A percentile compares a stretch with the other conserved stretches of the same genome.
Evolutionary conservation across 1,140 invertebrate species (phyloP).

Genomic region (Phocides pigmalion): DNA sequence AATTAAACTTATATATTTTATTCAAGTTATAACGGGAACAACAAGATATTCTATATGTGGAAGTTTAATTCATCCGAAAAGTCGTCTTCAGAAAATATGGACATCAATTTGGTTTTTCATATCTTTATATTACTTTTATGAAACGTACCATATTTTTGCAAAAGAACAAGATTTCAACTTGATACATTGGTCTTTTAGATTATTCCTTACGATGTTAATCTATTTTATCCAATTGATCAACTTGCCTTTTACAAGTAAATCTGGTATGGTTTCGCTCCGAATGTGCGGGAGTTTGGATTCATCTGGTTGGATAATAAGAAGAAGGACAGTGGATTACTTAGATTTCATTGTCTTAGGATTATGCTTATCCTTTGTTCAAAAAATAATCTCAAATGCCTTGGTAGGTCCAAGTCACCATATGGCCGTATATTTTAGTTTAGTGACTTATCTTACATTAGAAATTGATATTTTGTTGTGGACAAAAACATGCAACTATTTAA

Average conservation of each 20-base stretch:
- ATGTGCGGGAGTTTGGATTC: background rate
- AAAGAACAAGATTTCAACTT: too few relatives aligned
- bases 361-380: background rate
- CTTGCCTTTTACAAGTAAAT: slow-evolving; percentile 2
- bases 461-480: slow-evolving; percentile 11
- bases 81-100: background rate
- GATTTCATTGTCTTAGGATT: background rate
- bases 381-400: background rate
- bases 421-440: background rate
- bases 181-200: too few relatives aligned
- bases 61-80: background rate
- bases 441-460: background rate
- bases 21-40: slow-evolving; percentile 4
- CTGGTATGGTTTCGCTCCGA: background rate
- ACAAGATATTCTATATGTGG: background rate
- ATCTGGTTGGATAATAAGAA: slow-evolving; percentile 3
- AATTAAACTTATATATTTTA: slow-evolving; percentile 2
- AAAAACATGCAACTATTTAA: slow-evolving; percentile 2
- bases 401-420: background rate
- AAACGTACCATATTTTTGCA: too few relatives aligned
- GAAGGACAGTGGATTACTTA: background rate
- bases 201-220: background rate
- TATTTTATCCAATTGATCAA: background rate
- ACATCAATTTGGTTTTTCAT: background rate
- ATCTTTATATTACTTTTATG: background rate